Evolutionary conservation across 1,140 invertebrate genomes (phyloP).

Genomic region (Penaeus japonicus): DNA sequence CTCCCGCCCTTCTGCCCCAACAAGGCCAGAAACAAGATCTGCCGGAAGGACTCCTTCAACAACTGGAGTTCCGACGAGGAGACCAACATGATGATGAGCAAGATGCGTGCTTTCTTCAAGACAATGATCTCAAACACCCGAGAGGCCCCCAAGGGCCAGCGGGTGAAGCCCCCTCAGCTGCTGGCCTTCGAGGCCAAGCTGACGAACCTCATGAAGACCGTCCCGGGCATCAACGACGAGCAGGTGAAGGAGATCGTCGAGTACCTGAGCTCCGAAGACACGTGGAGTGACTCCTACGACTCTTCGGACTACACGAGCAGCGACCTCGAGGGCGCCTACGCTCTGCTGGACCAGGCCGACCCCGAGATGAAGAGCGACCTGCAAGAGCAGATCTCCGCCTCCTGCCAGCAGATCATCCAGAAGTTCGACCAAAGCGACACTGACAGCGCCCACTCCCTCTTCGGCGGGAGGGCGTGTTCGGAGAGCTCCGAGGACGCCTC

Average conservation of each 20-base stretch:
- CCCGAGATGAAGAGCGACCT: slow-evolving; percentile 74
- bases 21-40: slow-evolving; percentile 67
- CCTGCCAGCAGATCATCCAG: slow-evolving; percentile 86
- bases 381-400: slow-evolving; percentile 85
- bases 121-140: slow-evolving; percentile 56
- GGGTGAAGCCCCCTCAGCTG: slow-evolving; percentile 78
- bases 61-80: slow-evolving; percentile 93
- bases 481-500: slow-evolving; percentile 59
- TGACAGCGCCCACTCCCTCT: slow-evolving; percentile 56
- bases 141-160: slow-evolving; percentile 48
- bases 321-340: slow-evolving; percentile 77
- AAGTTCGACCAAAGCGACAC: slow-evolving; percentile 74
- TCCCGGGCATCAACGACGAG: slow-evolving; percentile 86
- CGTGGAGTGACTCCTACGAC: slow-evolving; percentile 91
- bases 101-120: slow-evolving; percentile 90
- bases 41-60: slow-evolving; percentile 87
- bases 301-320: slow-evolving; percentile 90
- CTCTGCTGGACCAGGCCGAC: slow-evolving; percentile 58
- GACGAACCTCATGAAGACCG: slow-evolving; percentile 89
- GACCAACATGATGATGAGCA: slow-evolving; percentile 93
- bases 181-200: slow-evolving; percentile 88
- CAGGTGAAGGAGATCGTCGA: slow-evolving; percentile 91
- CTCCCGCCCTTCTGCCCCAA: slow-evolving; percentile 58
- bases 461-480: slow-evolving; percentile 67
- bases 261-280: slow-evolving; percentile 88